Evolutionary conservation across 1,140 invertebrate genomes (phyloP).

Genomic region (Plectrocnemia conspersa): DNA sequence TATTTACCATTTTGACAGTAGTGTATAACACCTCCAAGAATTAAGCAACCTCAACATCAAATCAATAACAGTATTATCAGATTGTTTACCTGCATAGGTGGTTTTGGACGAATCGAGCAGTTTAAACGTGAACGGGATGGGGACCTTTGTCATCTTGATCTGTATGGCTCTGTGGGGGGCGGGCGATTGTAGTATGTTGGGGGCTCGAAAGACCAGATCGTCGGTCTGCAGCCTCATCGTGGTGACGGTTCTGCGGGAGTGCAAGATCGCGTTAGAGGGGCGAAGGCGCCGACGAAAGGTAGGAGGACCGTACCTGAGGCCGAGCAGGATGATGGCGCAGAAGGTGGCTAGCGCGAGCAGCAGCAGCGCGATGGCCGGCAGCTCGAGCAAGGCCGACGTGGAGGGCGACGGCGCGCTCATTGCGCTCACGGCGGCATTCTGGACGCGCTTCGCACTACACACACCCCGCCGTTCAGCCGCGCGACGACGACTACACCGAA

Average conservation of each 20-base stretch:
- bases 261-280: slow-evolving; percentile 1
- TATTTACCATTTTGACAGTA: too few relatives aligned
- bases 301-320: slow-evolving; percentile 18
- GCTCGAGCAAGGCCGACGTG: background rate
- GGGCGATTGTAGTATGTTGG: slow-evolving; percentile 48
- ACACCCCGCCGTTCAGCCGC: too few relatives aligned
- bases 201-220: slow-evolving; percentile 46
- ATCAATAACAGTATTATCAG: too few relatives aligned
- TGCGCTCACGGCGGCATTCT: background rate
- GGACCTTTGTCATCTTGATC: slow-evolving; percentile 71
- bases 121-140: slow-evolving; percentile 67
- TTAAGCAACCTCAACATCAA: too few relatives aligned
- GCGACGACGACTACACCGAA: too few relatives aligned
- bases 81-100: slow-evolving; percentile 43
- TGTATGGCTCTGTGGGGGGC: slow-evolving; percentile 57
- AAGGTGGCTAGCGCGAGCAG: background rate
- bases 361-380: too few relatives aligned
- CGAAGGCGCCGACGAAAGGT: background rate
- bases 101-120: slow-evolving; percentile 54
- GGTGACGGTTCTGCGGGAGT: slow-evolving; percentile 57
- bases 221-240: slow-evolving; percentile 60
- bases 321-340: slow-evolving; percentile 4
- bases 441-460: too few relatives aligned
- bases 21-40: too few relatives aligned
- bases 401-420: background rate